Conservation (phyloP, 2,888 invertebrate species). For the Pinctada fucata region DNA sequence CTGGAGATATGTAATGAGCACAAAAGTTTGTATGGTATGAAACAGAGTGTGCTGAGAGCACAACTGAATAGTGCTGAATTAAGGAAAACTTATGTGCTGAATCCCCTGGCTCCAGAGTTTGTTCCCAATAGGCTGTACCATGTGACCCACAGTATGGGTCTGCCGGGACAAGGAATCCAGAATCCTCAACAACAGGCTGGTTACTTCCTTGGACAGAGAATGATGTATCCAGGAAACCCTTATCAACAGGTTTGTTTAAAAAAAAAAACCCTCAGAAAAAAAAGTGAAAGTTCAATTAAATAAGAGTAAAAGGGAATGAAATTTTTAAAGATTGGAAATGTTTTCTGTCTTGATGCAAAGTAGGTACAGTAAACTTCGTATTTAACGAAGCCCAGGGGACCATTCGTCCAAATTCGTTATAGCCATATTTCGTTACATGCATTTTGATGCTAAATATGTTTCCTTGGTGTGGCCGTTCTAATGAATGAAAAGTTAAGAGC, state of each 20-base stretch:
- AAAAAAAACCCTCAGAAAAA: neutral
- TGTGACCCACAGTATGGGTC: slow-evolving; percentile 30
- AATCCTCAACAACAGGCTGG: slow-evolving; percentile 29
- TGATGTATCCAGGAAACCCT: slow-evolving; percentile 36
- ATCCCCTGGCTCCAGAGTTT: slow-evolving; percentile 89
- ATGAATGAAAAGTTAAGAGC: no score
- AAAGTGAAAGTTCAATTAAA: no score
- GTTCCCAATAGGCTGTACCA: slow-evolving; percentile 79
- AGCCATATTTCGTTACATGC: no score
- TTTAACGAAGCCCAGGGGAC: no score
- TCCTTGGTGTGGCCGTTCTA: no score
- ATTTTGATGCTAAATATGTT: no score
- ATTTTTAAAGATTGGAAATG: neutral
- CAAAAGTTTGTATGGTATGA: slow-evolving; percentile 85
- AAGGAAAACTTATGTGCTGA: slow-evolving; percentile 86
- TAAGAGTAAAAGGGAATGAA: no score
- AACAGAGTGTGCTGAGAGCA: slow-evolving; percentile 83
- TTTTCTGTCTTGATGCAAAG: neutral
- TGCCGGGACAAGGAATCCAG: neutral
- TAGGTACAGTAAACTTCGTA: neutral
- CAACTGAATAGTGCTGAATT: slow-evolving; percentile 86
- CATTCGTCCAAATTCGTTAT: no score
- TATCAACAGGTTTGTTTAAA: slow-evolving; percentile 27
- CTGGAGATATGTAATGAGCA: slow-evolving; percentile 85
- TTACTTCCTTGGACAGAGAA: slow-evolving; percentile 39